phyloP scores from a whole-genome alignment of 2,888 invertebrate species.

The Lycaena phlaeas region DNA sequence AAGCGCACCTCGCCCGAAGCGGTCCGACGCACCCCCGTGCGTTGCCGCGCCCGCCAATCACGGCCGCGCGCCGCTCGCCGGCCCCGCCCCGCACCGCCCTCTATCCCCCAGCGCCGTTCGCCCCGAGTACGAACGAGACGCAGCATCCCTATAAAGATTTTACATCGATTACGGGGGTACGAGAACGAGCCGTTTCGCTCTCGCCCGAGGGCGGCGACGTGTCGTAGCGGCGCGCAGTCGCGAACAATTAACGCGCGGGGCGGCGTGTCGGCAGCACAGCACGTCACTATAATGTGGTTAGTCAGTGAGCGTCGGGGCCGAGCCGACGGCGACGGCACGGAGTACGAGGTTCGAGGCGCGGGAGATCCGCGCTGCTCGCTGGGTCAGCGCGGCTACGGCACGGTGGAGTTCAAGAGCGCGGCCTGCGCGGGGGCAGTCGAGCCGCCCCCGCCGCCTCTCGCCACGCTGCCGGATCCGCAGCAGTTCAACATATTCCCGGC shows the following conservation, averaged over 20 bases:
- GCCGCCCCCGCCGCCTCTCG: constrained; percentile 69
- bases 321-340: constrained; percentile 67
- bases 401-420: constrained; percentile 89
- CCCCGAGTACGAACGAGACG: constrained; percentile 50
- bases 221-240: constrained; percentile 62
- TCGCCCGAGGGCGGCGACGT: constrained; percentile 53
- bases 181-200: constrained; percentile 56
- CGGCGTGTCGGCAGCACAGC: constrained; percentile 52
- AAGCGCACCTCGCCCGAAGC: constrained; percentile 58
- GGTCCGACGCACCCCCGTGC: constrained; percentile 29
- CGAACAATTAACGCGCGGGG: constrained; percentile 68
- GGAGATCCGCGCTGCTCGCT: constrained; percentile 61
- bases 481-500: constrained; percentile 95
- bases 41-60: constrained; percentile 26
- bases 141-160: constrained; percentile 58
- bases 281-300: constrained; percentile 76
- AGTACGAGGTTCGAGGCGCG: constrained; percentile 53
- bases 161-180: constrained; percentile 64
- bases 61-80: constrained; percentile 25
- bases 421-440: constrained; percentile 76
- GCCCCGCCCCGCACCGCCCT: constrained; percentile 28
- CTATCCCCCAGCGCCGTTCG: constrained; percentile 24
- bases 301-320: constrained; percentile 76
- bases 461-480: constrained; percentile 78
- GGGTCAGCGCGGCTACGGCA: constrained; percentile 76